Evolutionary conservation across 2,888 invertebrate genomes (phyloP), one percentile per base, ranked within the genome.

Genomic region (Eremobia ochroleuca): DNA sequence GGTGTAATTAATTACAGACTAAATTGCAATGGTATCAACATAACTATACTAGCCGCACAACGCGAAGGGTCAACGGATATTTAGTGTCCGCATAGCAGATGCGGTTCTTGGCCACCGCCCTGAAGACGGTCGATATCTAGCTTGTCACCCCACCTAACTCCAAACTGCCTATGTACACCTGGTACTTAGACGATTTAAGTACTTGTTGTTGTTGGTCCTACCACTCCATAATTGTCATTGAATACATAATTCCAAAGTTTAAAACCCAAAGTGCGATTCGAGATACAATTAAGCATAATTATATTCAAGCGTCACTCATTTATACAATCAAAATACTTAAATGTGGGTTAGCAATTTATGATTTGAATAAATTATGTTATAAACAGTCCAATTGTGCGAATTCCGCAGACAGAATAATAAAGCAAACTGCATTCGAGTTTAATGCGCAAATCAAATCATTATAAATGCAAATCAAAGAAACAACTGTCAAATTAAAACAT

Each of bases 81-180:
- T 96, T 95, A 96, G 96, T 95, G 94, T 94, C 94, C 95, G 95
- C 95, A 94, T 95, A 95, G 95, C 95, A 95, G 96, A 96, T 96
- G 96, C 95, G 95, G 95, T 95, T 95, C 96, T 96, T 95, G 94
- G 95, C 94, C 95, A 94, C 93, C 95, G 94, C 95, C 95, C 95
- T 94, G 85, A 96, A 96, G 96, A 96, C 96, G 96, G 96, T 97
- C 96, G 96, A 97, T 96, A 96, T 91, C 93, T 88, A 88, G 87
- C 84, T 92, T 93, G 95, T 94, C 96, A 95, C 96, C 96, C 96
- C 95, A 94, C 95, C 93, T 94, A 94, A 92, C 94, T 94, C 93
- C 94, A 93, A 93, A 92, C 93, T 92, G 92, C 91, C 92, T 95
- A 96, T 96, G 93, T 94, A 92, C 95, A 96, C 96, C 96, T 96